Evolutionary conservation across 2,888 invertebrate species (phyloP), one percentile per base, ranked within the genome.

Genomic region (Calliphora vomitoria): DNA sequence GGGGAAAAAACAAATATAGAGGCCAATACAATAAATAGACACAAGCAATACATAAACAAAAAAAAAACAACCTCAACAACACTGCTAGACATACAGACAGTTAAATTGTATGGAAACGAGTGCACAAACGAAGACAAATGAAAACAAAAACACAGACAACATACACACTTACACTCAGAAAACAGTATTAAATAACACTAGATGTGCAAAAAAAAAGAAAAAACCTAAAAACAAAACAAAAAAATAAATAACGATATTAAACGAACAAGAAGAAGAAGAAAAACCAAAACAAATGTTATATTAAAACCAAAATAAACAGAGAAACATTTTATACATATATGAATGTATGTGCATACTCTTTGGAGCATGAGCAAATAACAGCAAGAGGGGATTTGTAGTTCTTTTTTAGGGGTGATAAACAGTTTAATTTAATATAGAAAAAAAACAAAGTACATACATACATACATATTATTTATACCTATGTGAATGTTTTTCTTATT

Each of bases 181-280:
- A 78, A n/a, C n/a, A 62, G 79, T 80, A 69, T 85, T 85, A 85
- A 85, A 85, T 81, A 85, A 85, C 85, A 85, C 44, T 75, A 55
- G 75, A 58, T 66, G 74, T 74, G 50, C 66, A 60, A 84, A 83
- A 84, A 55, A 55, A 31, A 55, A 72, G 38, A 20, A 38, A 38
- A n/a, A n/a, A n/a, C n/a, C n/a, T n/a, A n/a, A n/a, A n/a, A n/a
- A n/a, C n/a, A n/a, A n/a, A 69, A 69, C 50, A 4, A 69, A 47
- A 50, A 31, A 3, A 69, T n/a, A 69, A 76, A 66, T n/a, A 64
- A 58, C n/a, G n/a, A 66, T 20, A 3, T 50, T 18, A 64, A 64
- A 50, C n/a, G 62, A 64, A 83, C 11, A 25, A 47, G 50, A 71
- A n/a, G 55, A 25, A 35, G 20, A 35, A 35, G 35, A 35, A 78